These are phyloP conservation scores for Tridacna crocea DNA, from an alignment of 2,888 invertebrate genomes.

Conservation along the genomic window DNA sequence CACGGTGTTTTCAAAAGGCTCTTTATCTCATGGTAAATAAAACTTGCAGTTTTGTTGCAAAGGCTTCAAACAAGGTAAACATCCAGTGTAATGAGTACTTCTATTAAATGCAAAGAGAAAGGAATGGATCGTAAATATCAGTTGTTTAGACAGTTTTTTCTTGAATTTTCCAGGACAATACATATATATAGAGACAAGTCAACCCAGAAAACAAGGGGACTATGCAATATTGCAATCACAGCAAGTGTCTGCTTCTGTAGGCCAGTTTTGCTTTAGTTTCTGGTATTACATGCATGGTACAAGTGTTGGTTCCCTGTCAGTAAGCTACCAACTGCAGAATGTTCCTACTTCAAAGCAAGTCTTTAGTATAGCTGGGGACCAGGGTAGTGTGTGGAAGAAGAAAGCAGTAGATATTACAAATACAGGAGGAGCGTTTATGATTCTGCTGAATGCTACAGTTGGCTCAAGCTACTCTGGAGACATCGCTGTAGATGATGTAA, in stretches of 20 bases:
- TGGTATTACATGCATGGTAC: slow-evolving; percentile 81
- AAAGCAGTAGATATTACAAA: slow-evolving; percentile 65
- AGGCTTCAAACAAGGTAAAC: too few species aligned
- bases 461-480: slow-evolving; percentile 73
- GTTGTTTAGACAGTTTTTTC: too few species aligned
- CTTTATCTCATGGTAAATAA: too few species aligned
- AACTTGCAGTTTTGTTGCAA: too few species aligned
- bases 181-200: slow-evolving; percentile 74
- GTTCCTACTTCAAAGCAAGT: slow-evolving; percentile 6
- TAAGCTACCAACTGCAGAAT: slow-evolving; percentile 60
- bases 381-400: slow-evolving; percentile 74
- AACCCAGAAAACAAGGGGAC: slow-evolving; percentile 69
- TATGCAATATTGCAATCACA: slow-evolving; percentile 71
- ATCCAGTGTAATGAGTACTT: too few species aligned
- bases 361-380: slow-evolving; percentile 69
- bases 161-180: slow-evolving; percentile 69
- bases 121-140: too few species aligned
- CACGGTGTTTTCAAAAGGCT: too few species aligned
- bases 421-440: slow-evolving; percentile 69
- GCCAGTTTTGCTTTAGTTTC: slow-evolving; percentile 76
- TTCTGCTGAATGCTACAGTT: slow-evolving; percentile 76
- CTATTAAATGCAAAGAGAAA: too few species aligned
- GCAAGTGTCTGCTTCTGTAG: slow-evolving; percentile 56
- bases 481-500: slow-evolving; percentile 81
- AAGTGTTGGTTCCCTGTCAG: slow-evolving; percentile 73